Base-by-base conservation (phyloP, 2,888 invertebrate genomes). In the Cephus rjabovi region DNA sequence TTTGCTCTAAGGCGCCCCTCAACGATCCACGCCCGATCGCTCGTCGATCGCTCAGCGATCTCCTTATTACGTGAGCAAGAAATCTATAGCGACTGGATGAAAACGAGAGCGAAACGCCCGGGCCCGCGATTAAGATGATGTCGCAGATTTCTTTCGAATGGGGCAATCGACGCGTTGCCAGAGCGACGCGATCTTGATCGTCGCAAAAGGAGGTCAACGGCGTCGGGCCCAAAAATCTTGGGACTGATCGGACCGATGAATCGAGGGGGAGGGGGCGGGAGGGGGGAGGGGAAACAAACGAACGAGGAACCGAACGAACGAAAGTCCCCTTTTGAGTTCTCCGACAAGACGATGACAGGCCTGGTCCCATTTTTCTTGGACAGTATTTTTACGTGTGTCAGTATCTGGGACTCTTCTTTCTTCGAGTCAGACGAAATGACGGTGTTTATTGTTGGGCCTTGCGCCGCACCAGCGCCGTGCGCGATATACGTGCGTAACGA, bases 1-100 rank as follows among this genome's bases (percentile, higher is more conserved):
- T 86, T 85, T 74, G 74, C 34, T 76, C 76, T 75, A 76, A 40
- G 76, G 76, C 73, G 77, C 70, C 78, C 74, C 74, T 69, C 74
- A 74, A n/a, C 74, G 56, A 78, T 79, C 79, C 76, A 79, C 79
- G 79, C 76, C 79, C 89, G 84, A 87, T 86, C 83, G 68, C 76
- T 75, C 75, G 23, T 12, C 56, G 68, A 30, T 40, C 40, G 15
- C 40, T 40, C 23, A 23, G 56, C 56, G 56, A 56, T 56, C 56
- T 56, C 56, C 56, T 75, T 75, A 75, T 75, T 75, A 75, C 75
- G 75, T 68, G n/a, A 15, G 69, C 75, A 56, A 75, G 56, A 68
- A 75, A 23, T 68, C 68, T 11, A 75, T 56, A 56, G 37, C 33
- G 56, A 6, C 56, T 56, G 35, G 77, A 77, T 76, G 70, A 75